These are phyloP conservation scores for Tetragonisca angustula DNA, from an alignment of 2,888 invertebrate genomes.

Conservation along the genomic window DNA sequence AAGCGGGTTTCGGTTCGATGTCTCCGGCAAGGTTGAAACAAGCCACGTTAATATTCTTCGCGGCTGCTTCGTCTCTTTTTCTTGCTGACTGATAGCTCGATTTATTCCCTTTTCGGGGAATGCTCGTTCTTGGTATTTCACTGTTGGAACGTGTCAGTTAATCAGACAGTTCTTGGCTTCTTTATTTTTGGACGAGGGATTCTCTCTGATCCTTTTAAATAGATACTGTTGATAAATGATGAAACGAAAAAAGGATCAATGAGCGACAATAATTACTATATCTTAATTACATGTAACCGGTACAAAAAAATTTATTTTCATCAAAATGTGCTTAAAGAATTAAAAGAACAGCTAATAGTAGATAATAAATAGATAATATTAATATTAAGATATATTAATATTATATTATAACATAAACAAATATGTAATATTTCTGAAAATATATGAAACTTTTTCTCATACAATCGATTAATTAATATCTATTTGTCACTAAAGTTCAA, in stretches of 20 bases:
- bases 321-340: neutral
- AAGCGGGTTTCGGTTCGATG: conserved; percentile 50
- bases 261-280: too few species aligned
- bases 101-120: neutral
- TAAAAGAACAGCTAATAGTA: too few species aligned
- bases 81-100: neutral
- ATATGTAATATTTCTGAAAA: neutral
- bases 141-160: conserved; percentile 20
- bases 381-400: too few species aligned
- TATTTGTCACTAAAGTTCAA: neutral
- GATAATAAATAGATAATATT: too few species aligned
- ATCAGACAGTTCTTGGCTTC: neutral
- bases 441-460: neutral
- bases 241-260: too few species aligned
- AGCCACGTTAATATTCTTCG: conserved; percentile 60
- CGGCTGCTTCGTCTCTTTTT: conserved; percentile 22
- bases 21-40: conserved; percentile 56
- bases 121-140: neutral
- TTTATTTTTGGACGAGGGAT: neutral
- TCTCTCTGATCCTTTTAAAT: too few species aligned
- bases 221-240: too few species aligned
- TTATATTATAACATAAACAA: too few species aligned
- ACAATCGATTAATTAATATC: neutral
- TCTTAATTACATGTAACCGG: too few species aligned
- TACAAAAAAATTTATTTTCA: too few species aligned